Base-by-base conservation (phyloP, 2,888 invertebrate species). In the Pyrochroa serraticornis region DNA sequence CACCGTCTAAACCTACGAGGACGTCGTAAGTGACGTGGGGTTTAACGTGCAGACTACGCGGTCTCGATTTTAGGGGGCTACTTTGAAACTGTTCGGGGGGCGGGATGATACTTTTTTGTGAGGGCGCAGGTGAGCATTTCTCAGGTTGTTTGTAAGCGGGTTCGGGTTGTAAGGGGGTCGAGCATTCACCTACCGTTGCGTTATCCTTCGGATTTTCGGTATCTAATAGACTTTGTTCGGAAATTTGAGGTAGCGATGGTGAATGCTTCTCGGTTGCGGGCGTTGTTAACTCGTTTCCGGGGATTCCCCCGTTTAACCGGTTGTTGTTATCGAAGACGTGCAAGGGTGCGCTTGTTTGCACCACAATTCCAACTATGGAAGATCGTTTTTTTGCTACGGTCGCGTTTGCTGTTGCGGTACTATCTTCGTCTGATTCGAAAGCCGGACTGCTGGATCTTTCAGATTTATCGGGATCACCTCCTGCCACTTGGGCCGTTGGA, bases 361-460 rank as follows among this genome's bases (percentile, higher is more conserved):
- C 86, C 0, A 89, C 85, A 60, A 89, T 81, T 39, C 88, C 89
- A 0, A 87, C 88, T 6, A 89, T 82, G 0, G 88, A 88, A 0
- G 87, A 85, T 39, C 87, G 81, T 72, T 88, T 88, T 62, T 84
- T 84, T 0, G 81, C 70, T 52, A 82, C 83, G 9, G 42, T 62
- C 31, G 22, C 22, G 14, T 55, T 58, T 87, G 59, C 89, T 42
- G 43, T 38, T 42, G 81, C 34, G 78, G 73, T 13, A 61, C 91
- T 90, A 72, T 97, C 96, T 61, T 96, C 95, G 74, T 97, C 96
- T 0, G 96, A 96, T 71, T 96, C 96, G 75, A 96, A 97, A 0
- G 94, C 94, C 0, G 94, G 88, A 75, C 95, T 95, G 72, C 95
- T 95, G 0, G 95, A 95, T 37, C 95, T 83, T 69, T 93, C 92